A percentile compares a stretch with the other conserved stretches of the same genome.
phyloP scores from a whole-genome alignment of 1,140 invertebrate genomes.

The Protaetia brevitarsis region DNA sequence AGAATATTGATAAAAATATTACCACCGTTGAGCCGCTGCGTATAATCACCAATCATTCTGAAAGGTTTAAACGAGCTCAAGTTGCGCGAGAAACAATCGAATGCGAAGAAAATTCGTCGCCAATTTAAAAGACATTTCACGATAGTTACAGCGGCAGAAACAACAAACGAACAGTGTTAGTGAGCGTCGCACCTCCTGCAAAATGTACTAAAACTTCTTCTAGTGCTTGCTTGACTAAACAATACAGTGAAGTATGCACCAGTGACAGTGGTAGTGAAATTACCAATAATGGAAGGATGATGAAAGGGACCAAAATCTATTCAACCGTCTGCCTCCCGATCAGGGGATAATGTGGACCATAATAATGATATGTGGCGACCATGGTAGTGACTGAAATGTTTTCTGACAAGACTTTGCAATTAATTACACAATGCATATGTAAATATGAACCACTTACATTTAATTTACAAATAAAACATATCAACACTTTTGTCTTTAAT shows the following conservation, averaged over 20 bases:
- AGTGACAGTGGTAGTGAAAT: too few relatives aligned
- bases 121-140: constrained; percentile 18
- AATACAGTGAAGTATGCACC: too few relatives aligned
- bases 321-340: too few relatives aligned
- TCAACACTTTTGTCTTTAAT: too few relatives aligned
- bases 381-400: constrained; percentile 32
- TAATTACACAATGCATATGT: too few relatives aligned
- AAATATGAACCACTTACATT: too few relatives aligned
- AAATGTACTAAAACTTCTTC: too few relatives aligned
- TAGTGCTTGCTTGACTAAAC: too few relatives aligned
- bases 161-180: background rate
- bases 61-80: constrained; percentile 44
- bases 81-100: constrained; percentile 36
- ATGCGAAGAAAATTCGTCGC: constrained; percentile 40
- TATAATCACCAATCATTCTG: constrained; percentile 45
- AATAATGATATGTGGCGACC: constrained; percentile 41
- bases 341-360: constrained; percentile 11
- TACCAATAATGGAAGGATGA: too few relatives aligned
- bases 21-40: constrained; percentile 41
- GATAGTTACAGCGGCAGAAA: background rate
- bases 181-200: too few relatives aligned
- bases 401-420: background rate
- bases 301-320: too few relatives aligned
- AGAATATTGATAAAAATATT: constrained; percentile 37
- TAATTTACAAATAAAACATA: too few relatives aligned